A percentile compares a stretch with the other conserved stretches of the same genome.
These are phyloP conservation scores for Caradrina kadenii DNA, from an alignment of 2,888 invertebrate genomes.

Conservation along the genomic window DNA sequence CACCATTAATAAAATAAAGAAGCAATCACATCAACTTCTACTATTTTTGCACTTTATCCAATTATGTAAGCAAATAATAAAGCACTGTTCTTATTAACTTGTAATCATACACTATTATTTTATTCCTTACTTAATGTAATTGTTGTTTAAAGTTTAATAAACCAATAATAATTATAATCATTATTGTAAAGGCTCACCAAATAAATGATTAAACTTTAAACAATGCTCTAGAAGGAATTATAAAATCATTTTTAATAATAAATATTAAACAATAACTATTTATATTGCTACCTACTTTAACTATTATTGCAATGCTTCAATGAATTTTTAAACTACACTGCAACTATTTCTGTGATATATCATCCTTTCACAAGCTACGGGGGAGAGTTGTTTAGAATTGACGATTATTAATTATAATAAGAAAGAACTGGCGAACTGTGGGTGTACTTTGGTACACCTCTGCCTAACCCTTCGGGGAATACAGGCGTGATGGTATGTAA, in stretches of 20 bases:
- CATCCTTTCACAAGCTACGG: conserved; percentile 71
- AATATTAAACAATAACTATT: conserved; percentile 33
- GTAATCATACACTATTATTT: conserved; percentile 52
- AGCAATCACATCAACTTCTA: conserved; percentile 43
- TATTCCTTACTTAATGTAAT: conserved; percentile 23
- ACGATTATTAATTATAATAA: conserved; percentile 34
- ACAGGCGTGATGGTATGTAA: no score
- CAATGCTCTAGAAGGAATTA: conserved; percentile 34
- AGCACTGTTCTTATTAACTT: conserved; percentile 56
- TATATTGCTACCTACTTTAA: conserved; percentile 37
- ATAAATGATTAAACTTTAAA: conserved; percentile 48
- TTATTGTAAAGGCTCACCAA: conserved; percentile 8
- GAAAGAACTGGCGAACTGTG: no score
- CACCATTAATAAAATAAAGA: conserved; percentile 52
- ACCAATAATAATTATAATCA: conserved; percentile 4
- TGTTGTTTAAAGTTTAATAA: conserved; percentile 58
- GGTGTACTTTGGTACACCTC: no score
- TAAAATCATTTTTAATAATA: conserved; percentile 44
- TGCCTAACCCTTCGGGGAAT: no score
- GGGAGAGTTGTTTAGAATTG: conserved; percentile 66
- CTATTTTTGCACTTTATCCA: conserved; percentile 62
- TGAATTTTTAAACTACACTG: conserved; percentile 52
- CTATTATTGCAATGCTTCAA: conserved; percentile 54
- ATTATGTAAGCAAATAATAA: conserved; percentile 50
- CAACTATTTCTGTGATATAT: conserved; percentile 81